Evolutionary conservation across 2,797 vertebrate species (phyloP).

Genomic region (Eutrigla gurnardus): DNA sequence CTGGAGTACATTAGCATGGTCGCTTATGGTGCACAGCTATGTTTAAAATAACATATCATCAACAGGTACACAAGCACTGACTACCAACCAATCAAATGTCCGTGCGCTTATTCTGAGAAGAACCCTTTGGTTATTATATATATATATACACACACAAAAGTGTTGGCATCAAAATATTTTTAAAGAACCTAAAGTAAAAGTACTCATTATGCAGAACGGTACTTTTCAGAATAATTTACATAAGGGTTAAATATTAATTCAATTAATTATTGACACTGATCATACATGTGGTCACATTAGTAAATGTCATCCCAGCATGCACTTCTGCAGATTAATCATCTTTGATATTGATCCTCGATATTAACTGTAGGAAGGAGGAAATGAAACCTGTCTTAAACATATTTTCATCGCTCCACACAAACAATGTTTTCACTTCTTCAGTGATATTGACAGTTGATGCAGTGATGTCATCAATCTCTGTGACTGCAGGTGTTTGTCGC

Average conservation of each 20-base stretch:
- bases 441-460: background rate
- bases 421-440: background rate
- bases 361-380: background rate
- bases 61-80: background rate
- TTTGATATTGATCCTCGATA: background rate
- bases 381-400: background rate
- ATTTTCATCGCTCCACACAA: background rate
- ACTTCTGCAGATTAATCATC: background rate
- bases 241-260: too few species aligned
- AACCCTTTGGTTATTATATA: too few species aligned
- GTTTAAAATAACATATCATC: background rate
- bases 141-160: too few species aligned
- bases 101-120: too few species aligned
- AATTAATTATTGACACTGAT: background rate
- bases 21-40: too few species aligned
- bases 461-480: background rate
- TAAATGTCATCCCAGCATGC: background rate
- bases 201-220: too few species aligned
- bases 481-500: conserved; percentile 89
- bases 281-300: background rate
- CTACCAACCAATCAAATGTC: background rate
- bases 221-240: too few species aligned
- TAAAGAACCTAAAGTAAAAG: too few species aligned
- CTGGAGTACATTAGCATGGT: too few species aligned
- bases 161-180: too few species aligned